Evolutionary conservation across 1,140 invertebrate species (phyloP), one percentile per base, ranked within the genome.

Genomic region (Propsilocerus akamusi): DNA sequence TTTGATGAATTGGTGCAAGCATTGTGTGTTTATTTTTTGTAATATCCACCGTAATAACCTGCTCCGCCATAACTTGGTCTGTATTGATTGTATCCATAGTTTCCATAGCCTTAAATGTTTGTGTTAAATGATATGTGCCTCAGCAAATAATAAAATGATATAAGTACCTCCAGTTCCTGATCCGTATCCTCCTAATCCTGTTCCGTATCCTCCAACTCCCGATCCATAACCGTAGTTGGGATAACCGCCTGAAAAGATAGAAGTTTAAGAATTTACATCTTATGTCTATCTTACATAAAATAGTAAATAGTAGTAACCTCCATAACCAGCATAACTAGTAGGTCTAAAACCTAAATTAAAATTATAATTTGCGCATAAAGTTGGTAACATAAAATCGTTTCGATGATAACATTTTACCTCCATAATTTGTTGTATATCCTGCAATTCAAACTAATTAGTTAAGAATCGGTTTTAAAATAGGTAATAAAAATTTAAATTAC

Each of bases 1-100:
- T 30, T 30, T 30, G 11, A 12, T 30, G 7, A 12, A 3, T 30
- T 30, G 7, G 28, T 30, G 28, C 28, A 30, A 30, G 2, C 14
- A 4, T 30, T 7, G 2, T 30, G 28, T 30, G 28, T 17, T 41
- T 41, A 41, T 41, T 41, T 41, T 41, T 41, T 41, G 5, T 20
- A 41, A 41, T 20, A 41, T 41, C 34, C 34, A 41, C 34, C 34
- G 22, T 41, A 41, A 20, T 41, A 41, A 41, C n/a, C n/a, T n/a
- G n/a, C n/a, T n/a, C 34, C 14, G 34, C 34, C 34, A 17, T 41
- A 41, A 20, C 34, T 20, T 41, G 17, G 4, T 30, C 28, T 11
- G n/a, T 11, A 3, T 30, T 30, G 10, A 8, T 30, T 30, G 11
- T 12, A 30, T 12, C 14, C 10, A 41, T 7, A 41, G 10, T 41